A percentile compares a stretch with the other conserved stretches of the same genome.
phyloP scores from a whole-genome alignment of 2,797 vertebrate species.

The Etheostoma perlongum region DNA sequence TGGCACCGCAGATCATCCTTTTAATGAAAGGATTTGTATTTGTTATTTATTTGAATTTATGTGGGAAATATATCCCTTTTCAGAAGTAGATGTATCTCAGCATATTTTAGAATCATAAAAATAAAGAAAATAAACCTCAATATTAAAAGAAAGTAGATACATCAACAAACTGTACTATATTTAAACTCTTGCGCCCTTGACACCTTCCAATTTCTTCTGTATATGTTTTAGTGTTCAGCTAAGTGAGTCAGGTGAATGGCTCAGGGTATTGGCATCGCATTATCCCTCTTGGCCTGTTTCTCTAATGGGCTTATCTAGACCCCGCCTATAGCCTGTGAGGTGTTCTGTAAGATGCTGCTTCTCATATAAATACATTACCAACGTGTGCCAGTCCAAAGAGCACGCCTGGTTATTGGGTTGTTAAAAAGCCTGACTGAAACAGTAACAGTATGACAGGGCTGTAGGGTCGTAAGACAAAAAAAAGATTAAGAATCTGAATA shows the following conservation, averaged over 20 bases:
- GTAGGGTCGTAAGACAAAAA: not conserved
- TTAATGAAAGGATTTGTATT: not conserved
- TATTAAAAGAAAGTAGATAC: not conserved
- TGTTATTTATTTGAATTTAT: not conserved
- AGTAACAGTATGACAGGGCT: not conserved
- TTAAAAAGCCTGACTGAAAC: not conserved
- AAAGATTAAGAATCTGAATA: not conserved
- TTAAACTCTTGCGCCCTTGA: not conserved
- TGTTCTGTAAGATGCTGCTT: constrained; percentile 39
- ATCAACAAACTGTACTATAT: constrained; percentile 1
- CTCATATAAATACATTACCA: constrained; percentile 39
- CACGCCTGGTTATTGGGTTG: constrained; percentile 12
- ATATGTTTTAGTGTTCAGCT: constrained; percentile 37
- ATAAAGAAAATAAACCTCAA: not conserved
- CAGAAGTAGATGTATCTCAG: not conserved
- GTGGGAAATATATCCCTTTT: not conserved
- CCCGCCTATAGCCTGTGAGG: constrained; percentile 49
- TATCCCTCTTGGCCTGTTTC: constrained; percentile 82
- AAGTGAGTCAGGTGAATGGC: constrained; percentile 67
- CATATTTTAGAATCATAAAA: not conserved
- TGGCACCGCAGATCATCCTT: not conserved
- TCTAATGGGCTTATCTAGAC: constrained; percentile 82
- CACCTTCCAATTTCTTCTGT: constrained; percentile 12
- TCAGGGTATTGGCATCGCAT: constrained; percentile 62
- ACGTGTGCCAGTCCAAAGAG: constrained; percentile 15